Evolutionary conservation across 30 jellyfish, hydroid and myxozoan species (phyloP).

Genomic region (Aurelia aurita complex sp. Pacific): DNA sequence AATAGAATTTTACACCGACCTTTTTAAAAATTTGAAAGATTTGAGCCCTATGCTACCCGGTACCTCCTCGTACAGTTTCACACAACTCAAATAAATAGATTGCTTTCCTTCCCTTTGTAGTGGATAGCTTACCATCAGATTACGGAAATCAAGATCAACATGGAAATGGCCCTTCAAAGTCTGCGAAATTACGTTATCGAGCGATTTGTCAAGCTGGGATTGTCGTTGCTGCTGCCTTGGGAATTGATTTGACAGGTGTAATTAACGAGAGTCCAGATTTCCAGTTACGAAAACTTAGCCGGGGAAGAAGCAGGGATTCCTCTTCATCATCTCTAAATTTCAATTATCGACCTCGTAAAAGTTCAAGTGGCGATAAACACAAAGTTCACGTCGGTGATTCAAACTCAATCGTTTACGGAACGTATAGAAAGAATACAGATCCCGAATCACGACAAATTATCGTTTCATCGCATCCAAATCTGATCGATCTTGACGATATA

Average conservation of each 20-base stretch:
- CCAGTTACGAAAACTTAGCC: conserved; percentile 56
- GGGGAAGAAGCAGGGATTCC: conserved; percentile 72
- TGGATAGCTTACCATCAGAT: conserved; percentile 85
- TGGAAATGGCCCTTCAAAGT: conserved; percentile 73
- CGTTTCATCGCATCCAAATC: conserved; percentile 69
- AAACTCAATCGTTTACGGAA: conserved; percentile 77
- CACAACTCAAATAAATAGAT: no score
- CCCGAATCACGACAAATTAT: conserved; percentile 31
- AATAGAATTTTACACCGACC: no score
- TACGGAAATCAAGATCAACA: conserved; percentile 54
- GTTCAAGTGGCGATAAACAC: conserved; percentile 60
- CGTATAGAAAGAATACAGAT: conserved; percentile 70
- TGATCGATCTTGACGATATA: conserved; percentile 64
- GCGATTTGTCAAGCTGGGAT: conserved; percentile 96
- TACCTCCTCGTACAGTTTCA: no score
- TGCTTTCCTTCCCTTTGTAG: conserved; percentile 27
- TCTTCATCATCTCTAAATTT: conserved; percentile 58
- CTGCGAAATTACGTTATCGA: conserved; percentile 74
- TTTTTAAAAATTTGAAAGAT: no score
- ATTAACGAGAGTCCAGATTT: conserved; percentile 77
- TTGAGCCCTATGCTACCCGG: no score
- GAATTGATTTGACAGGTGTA: conserved; percentile 78
- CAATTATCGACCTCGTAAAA: conserved; percentile 44
- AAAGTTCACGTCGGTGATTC: conserved; percentile 55
- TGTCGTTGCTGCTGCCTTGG: conserved; percentile 89